phyloP scores from a whole-genome alignment of 2,797 vertebrate species.

The Streptopelia turtur region DNA sequence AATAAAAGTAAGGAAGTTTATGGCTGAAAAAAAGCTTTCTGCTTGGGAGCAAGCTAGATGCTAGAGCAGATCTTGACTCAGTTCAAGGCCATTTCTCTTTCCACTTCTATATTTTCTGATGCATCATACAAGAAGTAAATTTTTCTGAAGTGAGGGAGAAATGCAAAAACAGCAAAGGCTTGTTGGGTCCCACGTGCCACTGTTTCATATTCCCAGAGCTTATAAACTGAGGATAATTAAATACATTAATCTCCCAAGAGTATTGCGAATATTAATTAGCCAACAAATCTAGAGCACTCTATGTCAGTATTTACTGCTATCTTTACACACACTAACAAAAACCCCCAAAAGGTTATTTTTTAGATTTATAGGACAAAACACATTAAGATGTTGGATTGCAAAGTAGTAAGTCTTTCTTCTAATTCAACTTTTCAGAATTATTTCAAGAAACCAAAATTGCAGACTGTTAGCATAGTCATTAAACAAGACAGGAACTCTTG shows the following conservation, averaged over 20 bases:
- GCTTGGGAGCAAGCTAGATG: background rate
- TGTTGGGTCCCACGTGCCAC: background rate
- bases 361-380: background rate
- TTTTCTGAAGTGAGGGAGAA: background rate
- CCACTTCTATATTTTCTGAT: background rate
- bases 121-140: fast-evolving
- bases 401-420: background rate
- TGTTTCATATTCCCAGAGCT: background rate
- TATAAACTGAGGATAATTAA: conserved; percentile 47
- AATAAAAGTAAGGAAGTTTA: background rate
- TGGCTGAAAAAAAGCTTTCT: background rate
- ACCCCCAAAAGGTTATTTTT: background rate
- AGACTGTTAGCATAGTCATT: background rate
- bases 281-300: conserved; percentile 8
- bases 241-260: background rate
- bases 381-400: background rate
- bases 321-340: background rate
- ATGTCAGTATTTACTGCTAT: background rate
- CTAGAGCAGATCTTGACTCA: background rate
- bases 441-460: background rate
- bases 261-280: conserved; percentile 39
- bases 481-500: background rate
- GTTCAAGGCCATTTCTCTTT: background rate
- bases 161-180: background rate
- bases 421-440: background rate